phyloP scores from a whole-genome alignment of 2,888 invertebrate species.

The Willowsia nigromaculata region DNA sequence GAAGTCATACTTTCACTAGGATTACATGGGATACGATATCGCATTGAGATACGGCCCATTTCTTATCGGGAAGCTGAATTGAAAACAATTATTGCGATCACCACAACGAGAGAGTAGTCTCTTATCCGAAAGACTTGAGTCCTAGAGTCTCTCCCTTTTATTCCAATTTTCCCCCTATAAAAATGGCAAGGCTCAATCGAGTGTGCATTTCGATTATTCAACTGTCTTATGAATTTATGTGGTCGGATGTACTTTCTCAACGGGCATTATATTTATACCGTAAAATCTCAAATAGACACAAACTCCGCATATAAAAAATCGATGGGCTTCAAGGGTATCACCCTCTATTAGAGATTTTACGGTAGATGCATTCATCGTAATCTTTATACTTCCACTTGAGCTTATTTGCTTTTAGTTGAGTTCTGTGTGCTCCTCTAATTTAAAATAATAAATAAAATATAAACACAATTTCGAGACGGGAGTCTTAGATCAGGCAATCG shows the following conservation, averaged over 20 bases:
- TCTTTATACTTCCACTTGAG: too few species aligned
- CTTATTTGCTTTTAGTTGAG: too few species aligned
- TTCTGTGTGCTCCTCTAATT: too few species aligned
- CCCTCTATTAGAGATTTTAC: too few species aligned
- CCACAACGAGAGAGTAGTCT: background rate
- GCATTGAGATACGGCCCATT: background rate
- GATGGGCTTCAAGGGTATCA: too few species aligned
- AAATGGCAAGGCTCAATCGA: conserved; percentile 7
- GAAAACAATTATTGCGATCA: background rate
- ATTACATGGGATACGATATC: background rate
- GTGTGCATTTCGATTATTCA: conserved; percentile 14
- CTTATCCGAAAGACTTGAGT: background rate
- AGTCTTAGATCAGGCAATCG: too few species aligned
- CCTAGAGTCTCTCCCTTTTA: background rate
- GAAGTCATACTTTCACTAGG: background rate
- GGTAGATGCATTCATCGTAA: too few species aligned
- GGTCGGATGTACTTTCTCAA: background rate
- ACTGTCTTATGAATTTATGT: background rate
- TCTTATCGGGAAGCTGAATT: background rate
- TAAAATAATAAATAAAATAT: too few species aligned
- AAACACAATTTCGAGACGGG: too few species aligned
- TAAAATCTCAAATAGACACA: too few species aligned
- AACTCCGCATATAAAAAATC: too few species aligned
- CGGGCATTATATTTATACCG: background rate
- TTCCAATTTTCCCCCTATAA: background rate